These are phyloP conservation scores for Heterotilapia buettikoferi DNA, from an alignment of 2,113 vertebrate genomes.

Conservation along the genomic window DNA sequence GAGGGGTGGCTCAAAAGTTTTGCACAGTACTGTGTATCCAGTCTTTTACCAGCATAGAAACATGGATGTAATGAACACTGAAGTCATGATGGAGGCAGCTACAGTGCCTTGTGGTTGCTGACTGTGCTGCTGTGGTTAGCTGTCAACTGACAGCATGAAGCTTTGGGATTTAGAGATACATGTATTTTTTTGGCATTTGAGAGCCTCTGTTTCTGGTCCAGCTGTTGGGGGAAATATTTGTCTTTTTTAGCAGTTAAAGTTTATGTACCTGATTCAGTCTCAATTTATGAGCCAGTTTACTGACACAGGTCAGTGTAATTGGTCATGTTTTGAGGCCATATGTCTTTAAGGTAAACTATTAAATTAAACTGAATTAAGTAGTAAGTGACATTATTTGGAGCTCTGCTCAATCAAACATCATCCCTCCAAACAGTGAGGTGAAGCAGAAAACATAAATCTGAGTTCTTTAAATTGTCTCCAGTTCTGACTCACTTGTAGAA, in stretches of 20 bases:
- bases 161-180: not conserved
- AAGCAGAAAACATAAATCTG: not conserved
- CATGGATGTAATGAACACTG: not conserved
- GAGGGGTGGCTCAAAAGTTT: not conserved
- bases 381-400: not conserved
- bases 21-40: not conserved
- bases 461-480: not conserved
- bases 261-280: not conserved
- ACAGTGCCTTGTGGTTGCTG: not conserved
- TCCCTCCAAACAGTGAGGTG: accelerated
- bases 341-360: not conserved
- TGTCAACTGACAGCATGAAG: not conserved
- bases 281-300: not conserved
- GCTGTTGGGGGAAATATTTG: not conserved
- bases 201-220: not conserved
- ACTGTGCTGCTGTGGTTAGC: not conserved
- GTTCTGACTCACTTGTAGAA: not conserved
- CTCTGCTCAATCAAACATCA: not conserved
- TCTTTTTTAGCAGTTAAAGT: not conserved
- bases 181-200: not conserved
- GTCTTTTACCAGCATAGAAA: not conserved
- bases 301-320: not conserved
- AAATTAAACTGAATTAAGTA: not conserved
- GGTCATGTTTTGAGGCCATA: not conserved
- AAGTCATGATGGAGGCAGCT: not conserved